Evolutionary conservation across 2,888 invertebrate genomes (phyloP).

Genomic region (Sinelater perroti): DNA sequence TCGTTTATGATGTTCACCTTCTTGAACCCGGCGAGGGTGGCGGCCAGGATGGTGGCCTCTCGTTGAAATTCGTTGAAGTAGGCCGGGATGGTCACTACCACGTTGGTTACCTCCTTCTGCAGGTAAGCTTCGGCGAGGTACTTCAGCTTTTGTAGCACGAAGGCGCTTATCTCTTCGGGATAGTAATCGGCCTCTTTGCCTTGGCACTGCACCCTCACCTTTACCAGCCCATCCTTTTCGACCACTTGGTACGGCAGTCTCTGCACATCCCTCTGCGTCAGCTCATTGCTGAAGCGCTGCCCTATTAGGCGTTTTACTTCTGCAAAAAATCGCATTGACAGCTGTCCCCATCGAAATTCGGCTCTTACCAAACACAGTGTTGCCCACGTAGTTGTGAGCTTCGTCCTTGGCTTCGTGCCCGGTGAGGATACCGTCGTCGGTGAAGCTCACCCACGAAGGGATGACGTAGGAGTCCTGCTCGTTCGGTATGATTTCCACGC

Average conservation of each 20-base stretch:
- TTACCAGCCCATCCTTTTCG: slow-evolving; percentile 35
- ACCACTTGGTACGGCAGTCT: slow-evolving; percentile 42
- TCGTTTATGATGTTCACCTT: slow-evolving; percentile 43
- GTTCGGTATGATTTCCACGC: slow-evolving; percentile 33
- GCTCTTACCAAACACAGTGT: slow-evolving; percentile 38
- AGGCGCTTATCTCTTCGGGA: slow-evolving; percentile 43
- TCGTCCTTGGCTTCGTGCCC: slow-evolving; percentile 34
- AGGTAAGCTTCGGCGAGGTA: slow-evolving; percentile 34
- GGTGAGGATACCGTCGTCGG: slow-evolving; percentile 21
- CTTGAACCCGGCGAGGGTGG: slow-evolving; percentile 41
- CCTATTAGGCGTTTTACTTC: slow-evolving; percentile 48
- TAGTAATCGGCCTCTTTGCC: slow-evolving; percentile 12
- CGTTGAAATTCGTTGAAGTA: slow-evolving; percentile 47
- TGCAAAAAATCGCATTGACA: slow-evolving; percentile 26
- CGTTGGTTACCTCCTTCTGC: slow-evolving; percentile 35
- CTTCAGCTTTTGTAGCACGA: slow-evolving; percentile 41
- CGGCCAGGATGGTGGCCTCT: slow-evolving; percentile 46
- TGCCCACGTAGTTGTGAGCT: slow-evolving; percentile 25
- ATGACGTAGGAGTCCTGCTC: slow-evolving; percentile 28
- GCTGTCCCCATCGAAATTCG: too few relatives aligned
- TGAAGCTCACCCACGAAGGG: slow-evolving; percentile 38
- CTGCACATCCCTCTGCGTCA: slow-evolving; percentile 41
- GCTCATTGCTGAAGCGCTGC: slow-evolving; percentile 40
- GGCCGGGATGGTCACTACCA: slow-evolving; percentile 48
- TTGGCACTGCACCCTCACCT: slow-evolving; percentile 18